Evolutionary conservation across 1,140 invertebrate species (phyloP).

Genomic region (Stenopsyche tienmushanensis): DNA sequence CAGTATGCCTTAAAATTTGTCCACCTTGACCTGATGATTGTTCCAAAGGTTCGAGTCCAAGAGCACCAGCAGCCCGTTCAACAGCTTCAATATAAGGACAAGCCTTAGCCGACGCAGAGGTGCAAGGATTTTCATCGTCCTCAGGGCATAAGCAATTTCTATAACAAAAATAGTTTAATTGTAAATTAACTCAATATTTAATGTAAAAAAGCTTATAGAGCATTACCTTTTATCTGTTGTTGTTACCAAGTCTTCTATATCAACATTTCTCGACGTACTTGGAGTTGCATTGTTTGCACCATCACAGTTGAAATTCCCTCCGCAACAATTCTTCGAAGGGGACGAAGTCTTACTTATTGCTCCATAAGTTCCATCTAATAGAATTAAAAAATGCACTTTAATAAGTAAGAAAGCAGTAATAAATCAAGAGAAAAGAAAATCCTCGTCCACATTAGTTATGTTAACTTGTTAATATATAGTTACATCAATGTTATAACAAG

Average conservation of each 20-base stretch:
- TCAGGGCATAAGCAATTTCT: conserved; percentile 50
- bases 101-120: conserved; percentile 23
- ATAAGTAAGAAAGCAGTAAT: background rate
- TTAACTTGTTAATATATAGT: background rate
- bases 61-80: conserved; percentile 45
- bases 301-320: conserved; percentile 48
- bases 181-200: background rate
- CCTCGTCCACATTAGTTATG: too few species aligned
- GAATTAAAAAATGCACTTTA: conserved; percentile 6
- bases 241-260: conserved; percentile 72
- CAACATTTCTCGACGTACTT: conserved; percentile 47
- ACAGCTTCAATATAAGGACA: conserved; percentile 48
- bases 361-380: conserved; percentile 47
- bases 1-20: conserved; percentile 78
- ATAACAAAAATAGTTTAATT: background rate
- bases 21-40: conserved; percentile 48
- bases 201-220: background rate
- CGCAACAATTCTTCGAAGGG: conserved; percentile 49
- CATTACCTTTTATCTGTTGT: conserved; percentile 45
- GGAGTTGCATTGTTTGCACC: conserved; percentile 39
- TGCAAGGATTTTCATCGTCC: conserved; percentile 43
- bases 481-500: background rate
- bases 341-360: conserved; percentile 49
- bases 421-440: too few species aligned
- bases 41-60: conserved; percentile 50